Base-by-base conservation (phyloP, 2,113 vertebrate species). In the Hypomesus transpacificus region DNA sequence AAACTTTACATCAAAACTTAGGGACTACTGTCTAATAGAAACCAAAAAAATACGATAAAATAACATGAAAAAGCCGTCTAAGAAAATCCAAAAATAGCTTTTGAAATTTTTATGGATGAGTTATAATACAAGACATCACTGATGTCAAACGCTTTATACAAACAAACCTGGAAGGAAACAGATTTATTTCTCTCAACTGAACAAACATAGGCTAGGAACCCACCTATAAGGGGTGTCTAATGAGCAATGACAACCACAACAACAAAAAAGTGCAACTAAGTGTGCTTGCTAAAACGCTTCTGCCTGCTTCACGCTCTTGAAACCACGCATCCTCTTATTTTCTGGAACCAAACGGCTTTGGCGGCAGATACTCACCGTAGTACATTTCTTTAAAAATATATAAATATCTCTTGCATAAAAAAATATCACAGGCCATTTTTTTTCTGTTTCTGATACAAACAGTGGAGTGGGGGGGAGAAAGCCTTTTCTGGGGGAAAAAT, bases 91-190 rank as follows among this genome's bases (percentile, higher is more conserved):
- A 95, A 95, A 96, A 95, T 95, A 93, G 92, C 93, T 87, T 94
- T 94, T 94, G 91, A 93, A 93, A 87, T 94, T 94, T 94, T 91
- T 92, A 93, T 90, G 82, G 88, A 80, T 89, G 91, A 82, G 69
- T 87, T 92, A 93, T 92, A 91, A 90, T 93, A 93, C 94, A 93
- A 91, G 96, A 98, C 96, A 97, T 98, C 95, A 97, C 93, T 97
- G 96, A 98, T 96, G 96, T 94, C 95, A 95, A 93, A 92, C 94
- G 94, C 93, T 94, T 92, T 93, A 93, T 92, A 95, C 91, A 95
- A 77, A 95, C 94, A 94, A 96, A 95, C 94, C 95, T 88, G 86
- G 64, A 17, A 53, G 73, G 61, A 71, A 75, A 22, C 82, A 86
- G 94, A 94, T 94, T 95, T 90, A 95, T 91, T 95, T 88, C 90